Conservation (phyloP, 2,797 vertebrate genomes). For the Crocodylus rhombifer region DNA sequence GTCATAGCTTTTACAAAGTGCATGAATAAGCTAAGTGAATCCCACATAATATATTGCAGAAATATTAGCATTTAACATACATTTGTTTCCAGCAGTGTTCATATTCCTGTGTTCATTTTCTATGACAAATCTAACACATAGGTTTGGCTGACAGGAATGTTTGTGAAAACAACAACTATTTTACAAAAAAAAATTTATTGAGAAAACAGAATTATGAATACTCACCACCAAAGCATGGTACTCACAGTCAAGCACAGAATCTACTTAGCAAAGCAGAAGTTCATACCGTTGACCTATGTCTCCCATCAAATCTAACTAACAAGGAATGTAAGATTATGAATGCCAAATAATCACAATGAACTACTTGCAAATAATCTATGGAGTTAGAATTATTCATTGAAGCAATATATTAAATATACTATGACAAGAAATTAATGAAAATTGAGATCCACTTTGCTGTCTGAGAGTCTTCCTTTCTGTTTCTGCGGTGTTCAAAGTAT, state of each 20-base stretch:
- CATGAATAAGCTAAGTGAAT: slow-evolving; percentile 11
- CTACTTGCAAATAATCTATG: background rate
- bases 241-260: background rate
- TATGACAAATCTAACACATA: background rate
- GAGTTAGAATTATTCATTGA: background rate
- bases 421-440: background rate
- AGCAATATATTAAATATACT: background rate
- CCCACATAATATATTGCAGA: background rate
- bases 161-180: background rate
- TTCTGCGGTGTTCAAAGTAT: background rate
- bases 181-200: background rate
- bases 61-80: background rate
- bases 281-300: background rate
- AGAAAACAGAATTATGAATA: background rate
- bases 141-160: background rate
- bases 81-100: background rate
- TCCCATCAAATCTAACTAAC: background rate
- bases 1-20: background rate
- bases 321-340: background rate
- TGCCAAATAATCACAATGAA: background rate
- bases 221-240: background rate
- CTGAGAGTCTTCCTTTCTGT: too few relatives aligned
- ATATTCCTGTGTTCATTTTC: background rate
- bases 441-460: background rate
- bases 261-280: background rate